Evolutionary conservation across 2,888 invertebrate species (phyloP).

Genomic region (Erebia epiphron): DNA sequence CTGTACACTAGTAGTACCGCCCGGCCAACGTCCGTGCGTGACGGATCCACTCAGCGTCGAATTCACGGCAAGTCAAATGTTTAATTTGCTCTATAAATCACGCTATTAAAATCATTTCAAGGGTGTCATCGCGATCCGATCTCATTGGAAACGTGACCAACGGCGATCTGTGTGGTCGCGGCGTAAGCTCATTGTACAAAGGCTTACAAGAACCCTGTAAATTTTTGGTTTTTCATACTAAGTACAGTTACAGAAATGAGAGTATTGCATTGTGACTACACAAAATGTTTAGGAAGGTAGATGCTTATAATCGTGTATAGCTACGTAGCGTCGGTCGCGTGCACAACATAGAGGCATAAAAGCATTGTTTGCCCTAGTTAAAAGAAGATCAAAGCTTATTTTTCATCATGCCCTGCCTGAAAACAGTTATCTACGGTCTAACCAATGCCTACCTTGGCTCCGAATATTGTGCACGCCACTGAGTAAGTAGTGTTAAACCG

Average conservation of each 20-base stretch:
- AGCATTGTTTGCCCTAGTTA: no score
- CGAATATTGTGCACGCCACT: no score
- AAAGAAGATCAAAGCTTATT: no score
- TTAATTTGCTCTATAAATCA: slow-evolving; percentile 83
- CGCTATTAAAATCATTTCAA: slow-evolving; percentile 81
- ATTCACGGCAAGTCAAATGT: slow-evolving; percentile 83
- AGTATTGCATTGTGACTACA: not conserved
- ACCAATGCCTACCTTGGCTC: no score
- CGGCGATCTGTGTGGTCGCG: slow-evolving; percentile 72
- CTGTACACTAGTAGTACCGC: slow-evolving; percentile 34
- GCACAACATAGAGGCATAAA: no score
- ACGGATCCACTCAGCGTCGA: slow-evolving; percentile 79
- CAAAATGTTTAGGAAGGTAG: no score
- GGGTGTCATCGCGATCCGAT: slow-evolving; percentile 79
- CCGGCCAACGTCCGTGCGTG: slow-evolving; percentile 70
- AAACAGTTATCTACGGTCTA: no score
- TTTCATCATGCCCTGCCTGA: no score
- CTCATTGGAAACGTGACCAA: slow-evolving; percentile 78
- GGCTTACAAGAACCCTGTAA: slow-evolving; percentile 1
- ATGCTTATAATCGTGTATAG: no score
- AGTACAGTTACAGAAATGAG: slow-evolving; percentile 5
- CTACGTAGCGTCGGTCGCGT: no score
- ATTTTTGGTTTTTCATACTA: slow-evolving; percentile 8
- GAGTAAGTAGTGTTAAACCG: no score
- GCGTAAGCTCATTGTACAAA: slow-evolving; percentile 1